phyloP scores from a whole-genome alignment of 2,113 vertebrate species.

The Lutjanus erythropterus region DNA sequence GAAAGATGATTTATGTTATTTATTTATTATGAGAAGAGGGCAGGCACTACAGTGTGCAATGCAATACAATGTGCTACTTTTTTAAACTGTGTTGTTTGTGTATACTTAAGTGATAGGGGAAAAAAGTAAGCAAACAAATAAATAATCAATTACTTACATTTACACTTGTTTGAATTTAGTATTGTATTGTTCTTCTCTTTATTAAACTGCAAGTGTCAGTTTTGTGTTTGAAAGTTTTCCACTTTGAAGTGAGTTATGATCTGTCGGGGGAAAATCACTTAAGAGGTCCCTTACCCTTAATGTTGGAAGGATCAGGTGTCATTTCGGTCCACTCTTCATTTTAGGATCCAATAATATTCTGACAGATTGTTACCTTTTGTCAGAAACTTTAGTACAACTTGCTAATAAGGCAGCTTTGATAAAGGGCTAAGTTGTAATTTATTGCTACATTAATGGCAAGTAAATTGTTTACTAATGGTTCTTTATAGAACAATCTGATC shows the following conservation, averaged over 20 bases:
- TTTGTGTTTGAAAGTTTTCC: neutral
- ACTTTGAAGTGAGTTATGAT: neutral
- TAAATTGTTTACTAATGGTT: too few relatives aligned
- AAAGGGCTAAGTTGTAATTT: too few relatives aligned
- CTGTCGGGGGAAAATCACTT: neutral
- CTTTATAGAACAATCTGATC: too few relatives aligned
- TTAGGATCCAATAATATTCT: neutral
- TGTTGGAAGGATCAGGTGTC: neutral
- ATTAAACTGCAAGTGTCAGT: neutral
- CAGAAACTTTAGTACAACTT: neutral
- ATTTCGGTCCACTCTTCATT: neutral
- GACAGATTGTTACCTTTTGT: neutral
- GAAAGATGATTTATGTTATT: neutral
- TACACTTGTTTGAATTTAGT: neutral
- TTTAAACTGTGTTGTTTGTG: too few relatives aligned
- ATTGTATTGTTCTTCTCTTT: neutral
- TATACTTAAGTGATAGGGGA: too few relatives aligned
- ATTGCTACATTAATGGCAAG: too few relatives aligned
- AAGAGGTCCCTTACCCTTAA: neutral
- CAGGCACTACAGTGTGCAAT: too few relatives aligned
- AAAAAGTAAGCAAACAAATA: too few relatives aligned
- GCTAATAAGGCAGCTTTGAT: neutral
- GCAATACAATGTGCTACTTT: too few relatives aligned
- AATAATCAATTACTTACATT: too few relatives aligned
- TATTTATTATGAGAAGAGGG: neutral